These are phyloP conservation scores for Apis cerana DNA, from an alignment of 1,140 invertebrate genomes.

Conservation along the genomic window DNA sequence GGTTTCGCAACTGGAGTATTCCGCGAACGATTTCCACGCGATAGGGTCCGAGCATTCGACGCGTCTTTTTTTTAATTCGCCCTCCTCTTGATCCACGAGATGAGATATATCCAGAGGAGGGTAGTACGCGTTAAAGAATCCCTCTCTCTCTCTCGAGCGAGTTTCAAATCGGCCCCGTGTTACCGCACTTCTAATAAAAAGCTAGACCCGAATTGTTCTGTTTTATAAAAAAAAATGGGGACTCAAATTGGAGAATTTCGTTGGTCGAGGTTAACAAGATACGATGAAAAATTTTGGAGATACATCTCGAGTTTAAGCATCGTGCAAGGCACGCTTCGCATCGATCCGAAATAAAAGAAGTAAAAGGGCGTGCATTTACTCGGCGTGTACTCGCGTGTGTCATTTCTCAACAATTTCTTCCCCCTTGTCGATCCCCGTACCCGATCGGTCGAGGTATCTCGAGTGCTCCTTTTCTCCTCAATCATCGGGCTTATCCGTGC, in stretches of 20 bases:
- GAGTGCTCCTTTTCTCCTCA: conserved; percentile 67
- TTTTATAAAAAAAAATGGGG: too few relatives aligned
- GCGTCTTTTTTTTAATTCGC: conserved; percentile 13
- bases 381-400: conserved; percentile 33
- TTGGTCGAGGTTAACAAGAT: not conserved
- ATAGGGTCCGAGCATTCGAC: conserved; percentile 18
- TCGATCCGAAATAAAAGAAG: too few relatives aligned
- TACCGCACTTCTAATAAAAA: too few relatives aligned
- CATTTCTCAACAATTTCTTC: conserved; percentile 45
- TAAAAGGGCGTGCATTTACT: not conserved
- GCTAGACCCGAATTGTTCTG: too few relatives aligned
- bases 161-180: conserved; percentile 8
- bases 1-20: conserved; percentile 45
- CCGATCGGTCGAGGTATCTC: conserved; percentile 53
- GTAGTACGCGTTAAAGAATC: conserved; percentile 19
- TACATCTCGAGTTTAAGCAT: too few relatives aligned
- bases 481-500: conserved; percentile 73
- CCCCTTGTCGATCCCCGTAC: not conserved
- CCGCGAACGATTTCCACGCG: conserved; percentile 40
- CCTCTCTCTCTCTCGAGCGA: not conserved
- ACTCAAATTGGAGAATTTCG: too few relatives aligned
- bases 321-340: too few relatives aligned
- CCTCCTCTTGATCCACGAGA: not conserved
- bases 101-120: not conserved
- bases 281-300: too few relatives aligned